phyloP scores from a whole-genome alignment of 2,113 vertebrate genomes.

The Panurus biarmicus region DNA sequence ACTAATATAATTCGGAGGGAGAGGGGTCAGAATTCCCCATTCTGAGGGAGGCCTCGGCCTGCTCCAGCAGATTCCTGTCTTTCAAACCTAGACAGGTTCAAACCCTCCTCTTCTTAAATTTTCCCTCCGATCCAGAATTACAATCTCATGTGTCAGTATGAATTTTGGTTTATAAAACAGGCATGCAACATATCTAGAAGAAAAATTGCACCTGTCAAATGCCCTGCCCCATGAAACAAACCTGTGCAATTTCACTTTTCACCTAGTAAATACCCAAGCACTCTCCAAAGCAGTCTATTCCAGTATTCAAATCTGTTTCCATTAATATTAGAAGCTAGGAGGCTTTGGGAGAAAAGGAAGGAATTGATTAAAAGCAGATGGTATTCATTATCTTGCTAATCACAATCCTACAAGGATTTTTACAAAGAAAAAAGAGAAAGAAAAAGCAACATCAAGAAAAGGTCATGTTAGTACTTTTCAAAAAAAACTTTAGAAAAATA shows the following conservation, averaged over 20 bases:
- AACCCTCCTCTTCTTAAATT: not conserved
- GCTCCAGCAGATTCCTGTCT: too few species aligned
- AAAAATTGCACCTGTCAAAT: conserved; percentile 81
- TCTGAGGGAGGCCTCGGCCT: too few species aligned
- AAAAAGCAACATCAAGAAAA: conserved; percentile 62
- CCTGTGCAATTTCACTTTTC: conserved; percentile 77
- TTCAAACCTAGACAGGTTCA: too few species aligned
- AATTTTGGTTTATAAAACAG: conserved; percentile 72
- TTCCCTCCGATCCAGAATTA: conserved; percentile 38
- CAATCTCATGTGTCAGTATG: conserved; percentile 58
- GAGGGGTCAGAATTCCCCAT: too few species aligned
- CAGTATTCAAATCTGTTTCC: conserved; percentile 75
- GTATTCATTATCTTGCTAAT: conserved; percentile 77
- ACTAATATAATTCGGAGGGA: too few species aligned
- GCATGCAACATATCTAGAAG: conserved; percentile 70
- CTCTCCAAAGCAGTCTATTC: conserved; percentile 70
- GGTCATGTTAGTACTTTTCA: conserved; percentile 59
- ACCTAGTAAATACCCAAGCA: conserved; percentile 77
- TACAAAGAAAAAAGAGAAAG: conserved; percentile 27
- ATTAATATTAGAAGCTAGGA: conserved; percentile 77
- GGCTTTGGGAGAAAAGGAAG: conserved; percentile 74
- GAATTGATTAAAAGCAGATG: conserved; percentile 76
- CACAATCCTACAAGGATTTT: conserved; percentile 61
- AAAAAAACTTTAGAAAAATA: conserved; percentile 62
- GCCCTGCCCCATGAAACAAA: conserved; percentile 68